Conservation (phyloP, 2,797 vertebrate genomes). For the Coregonus suidteri region DNA sequence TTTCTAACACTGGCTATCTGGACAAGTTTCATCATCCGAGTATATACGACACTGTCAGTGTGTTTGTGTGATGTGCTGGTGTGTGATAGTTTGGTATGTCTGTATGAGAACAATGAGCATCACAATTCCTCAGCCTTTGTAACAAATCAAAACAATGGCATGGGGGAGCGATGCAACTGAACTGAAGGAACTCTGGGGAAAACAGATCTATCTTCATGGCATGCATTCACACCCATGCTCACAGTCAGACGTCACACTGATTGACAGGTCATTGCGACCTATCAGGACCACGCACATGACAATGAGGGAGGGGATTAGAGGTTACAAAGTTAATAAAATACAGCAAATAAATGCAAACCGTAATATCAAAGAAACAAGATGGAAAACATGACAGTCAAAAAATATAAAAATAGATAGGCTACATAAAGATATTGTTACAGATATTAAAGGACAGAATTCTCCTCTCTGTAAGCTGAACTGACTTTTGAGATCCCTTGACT, state of each 20-base stretch:
- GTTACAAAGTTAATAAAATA: slow-evolving; percentile 73
- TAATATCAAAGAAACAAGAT: slow-evolving; percentile 69
- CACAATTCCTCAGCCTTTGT: slow-evolving; percentile 40
- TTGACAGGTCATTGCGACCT: slow-evolving; percentile 40
- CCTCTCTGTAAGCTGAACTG: slow-evolving; percentile 52
- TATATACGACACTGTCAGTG: slow-evolving; percentile 48
- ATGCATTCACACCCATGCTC: slow-evolving; percentile 44
- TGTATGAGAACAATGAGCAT: slow-evolving; percentile 31
- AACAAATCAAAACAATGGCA: slow-evolving; percentile 57
- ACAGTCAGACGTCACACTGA: slow-evolving; percentile 56
- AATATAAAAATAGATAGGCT: slow-evolving; percentile 77
- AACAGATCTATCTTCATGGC: slow-evolving; percentile 42
- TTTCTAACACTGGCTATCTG: slow-evolving; percentile 73
- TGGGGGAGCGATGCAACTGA: slow-evolving; percentile 57
- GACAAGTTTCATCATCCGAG: slow-evolving; percentile 57
- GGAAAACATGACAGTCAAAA: slow-evolving; percentile 68
- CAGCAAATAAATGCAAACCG: slow-evolving; percentile 67
- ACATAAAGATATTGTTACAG: slow-evolving; percentile 74
- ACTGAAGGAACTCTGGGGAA: slow-evolving; percentile 50
- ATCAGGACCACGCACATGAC: slow-evolving; percentile 57
- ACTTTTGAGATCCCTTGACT: slow-evolving; percentile 55
- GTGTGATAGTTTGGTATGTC: slow-evolving; percentile 30
- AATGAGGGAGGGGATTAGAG: slow-evolving; percentile 67
- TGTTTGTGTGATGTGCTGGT: slow-evolving; percentile 33
- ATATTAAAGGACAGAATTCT: slow-evolving; percentile 66